A percentile compares a stretch with the other conserved stretches of the same genome.
phyloP scores from a whole-genome alignment of 2,797 vertebrate species.

The Cyclura pinguis region DNA sequence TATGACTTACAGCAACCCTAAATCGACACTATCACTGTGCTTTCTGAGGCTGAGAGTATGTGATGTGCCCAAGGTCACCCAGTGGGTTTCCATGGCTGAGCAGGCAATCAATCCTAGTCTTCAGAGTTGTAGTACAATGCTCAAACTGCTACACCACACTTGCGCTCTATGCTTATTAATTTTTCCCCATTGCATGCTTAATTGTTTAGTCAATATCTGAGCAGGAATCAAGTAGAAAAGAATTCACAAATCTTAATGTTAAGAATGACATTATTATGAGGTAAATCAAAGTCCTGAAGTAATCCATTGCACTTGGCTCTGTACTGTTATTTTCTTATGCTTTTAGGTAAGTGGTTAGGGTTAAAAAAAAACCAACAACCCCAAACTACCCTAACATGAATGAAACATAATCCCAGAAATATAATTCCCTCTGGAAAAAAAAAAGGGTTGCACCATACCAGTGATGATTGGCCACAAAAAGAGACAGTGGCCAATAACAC shows the following conservation, averaged over 20 bases:
- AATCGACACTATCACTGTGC: no score
- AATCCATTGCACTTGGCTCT: constrained; percentile 75
- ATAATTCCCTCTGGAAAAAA: constrained; percentile 6
- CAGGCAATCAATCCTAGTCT: no score
- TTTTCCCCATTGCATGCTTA: constrained; percentile 50
- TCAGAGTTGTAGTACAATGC: no score
- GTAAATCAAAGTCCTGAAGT: constrained; percentile 75
- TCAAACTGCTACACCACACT: no score
- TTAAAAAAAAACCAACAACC: not conserved
- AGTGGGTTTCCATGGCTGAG: no score
- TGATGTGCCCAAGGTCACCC: no score
- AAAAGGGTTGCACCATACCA: not conserved
- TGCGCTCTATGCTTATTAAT: no score
- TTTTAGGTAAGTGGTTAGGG: constrained; percentile 60
- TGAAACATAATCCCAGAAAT: constrained; percentile 39
- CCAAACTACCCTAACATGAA: constrained; percentile 31
- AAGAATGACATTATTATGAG: constrained; percentile 80
- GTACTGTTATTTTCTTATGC: constrained; percentile 50
- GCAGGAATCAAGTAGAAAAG: constrained; percentile 59
- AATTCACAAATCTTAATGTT: constrained; percentile 43
- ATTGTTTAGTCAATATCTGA: constrained; percentile 73
- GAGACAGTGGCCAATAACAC: not conserved
- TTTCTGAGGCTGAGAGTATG: no score
- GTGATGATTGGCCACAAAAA: constrained; percentile 9
- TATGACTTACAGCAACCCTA: no score